Conservation (phyloP, 1,140 invertebrate genomes). For the Eupeodes corollae region DNA sequence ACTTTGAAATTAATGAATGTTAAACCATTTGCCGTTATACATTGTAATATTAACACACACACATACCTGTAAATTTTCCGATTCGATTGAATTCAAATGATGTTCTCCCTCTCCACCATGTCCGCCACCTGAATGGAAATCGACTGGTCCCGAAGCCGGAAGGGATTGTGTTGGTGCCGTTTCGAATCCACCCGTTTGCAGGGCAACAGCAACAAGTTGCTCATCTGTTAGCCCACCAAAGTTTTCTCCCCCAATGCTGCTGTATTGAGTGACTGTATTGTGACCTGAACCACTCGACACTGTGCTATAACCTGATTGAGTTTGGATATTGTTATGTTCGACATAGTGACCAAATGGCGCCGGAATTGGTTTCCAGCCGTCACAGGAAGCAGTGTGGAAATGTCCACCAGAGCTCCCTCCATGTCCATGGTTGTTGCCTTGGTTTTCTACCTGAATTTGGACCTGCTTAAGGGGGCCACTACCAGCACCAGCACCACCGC, state of each 20-base stretch:
- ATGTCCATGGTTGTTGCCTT: conserved; percentile 24
- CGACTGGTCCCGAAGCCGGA: no score
- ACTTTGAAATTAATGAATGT: no score
- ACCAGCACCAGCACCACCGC: conserved; percentile 1
- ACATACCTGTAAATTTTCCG: conserved; percentile 24
- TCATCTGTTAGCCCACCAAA: conserved; percentile 24
- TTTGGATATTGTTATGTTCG: conserved; percentile 27
- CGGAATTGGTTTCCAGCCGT: conserved; percentile 73
- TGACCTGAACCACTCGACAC: conserved; percentile 15
- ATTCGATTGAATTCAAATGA: conserved; percentile 18
- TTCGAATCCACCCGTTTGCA: conserved; percentile 17
- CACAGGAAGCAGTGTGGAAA: conserved; percentile 43
- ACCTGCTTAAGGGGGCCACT: conserved; percentile 21
- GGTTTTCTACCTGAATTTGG: conserved; percentile 26
- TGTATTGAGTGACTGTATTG: background rate
- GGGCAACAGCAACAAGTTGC: conserved; percentile 27
- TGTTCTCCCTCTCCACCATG: conserved; percentile 8
- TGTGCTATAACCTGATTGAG: conserved; percentile 26
- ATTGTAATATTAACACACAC: no score
- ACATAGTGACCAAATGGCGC: conserved; percentile 40
- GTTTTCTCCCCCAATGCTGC: background rate
- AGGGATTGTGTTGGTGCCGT: conserved; percentile 2
- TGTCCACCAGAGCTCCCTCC: conserved; percentile 27
- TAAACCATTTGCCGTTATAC: no score
- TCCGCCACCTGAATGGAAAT: conserved; percentile 3